Evolutionary conservation across 2,113 vertebrate species (phyloP).

Genomic region (Phylloscopus trochiloides): DNA sequence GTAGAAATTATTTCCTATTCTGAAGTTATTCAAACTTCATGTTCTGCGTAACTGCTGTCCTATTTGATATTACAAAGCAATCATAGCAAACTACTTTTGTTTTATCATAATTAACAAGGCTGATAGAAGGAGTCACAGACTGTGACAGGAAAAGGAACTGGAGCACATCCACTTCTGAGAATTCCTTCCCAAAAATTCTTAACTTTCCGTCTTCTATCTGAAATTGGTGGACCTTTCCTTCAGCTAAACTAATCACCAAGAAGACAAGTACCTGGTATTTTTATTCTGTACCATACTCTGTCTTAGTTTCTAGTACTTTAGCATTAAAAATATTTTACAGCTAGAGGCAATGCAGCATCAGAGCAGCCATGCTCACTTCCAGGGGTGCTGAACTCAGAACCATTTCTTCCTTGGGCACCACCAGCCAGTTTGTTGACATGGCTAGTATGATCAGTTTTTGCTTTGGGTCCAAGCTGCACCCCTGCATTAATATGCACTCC

Average conservation of each 20-base stretch:
- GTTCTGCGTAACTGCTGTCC: not conserved
- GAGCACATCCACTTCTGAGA: not conserved
- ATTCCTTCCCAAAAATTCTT: not conserved
- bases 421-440: conserved; percentile 73
- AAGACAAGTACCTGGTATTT: not conserved
- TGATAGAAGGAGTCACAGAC: not conserved
- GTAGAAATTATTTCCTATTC: not conserved
- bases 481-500: conserved; percentile 79
- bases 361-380: not conserved
- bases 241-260: not conserved
- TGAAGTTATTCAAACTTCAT: not conserved
- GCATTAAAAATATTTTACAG: not conserved
- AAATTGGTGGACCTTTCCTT: not conserved
- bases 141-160: not conserved
- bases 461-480: conserved; percentile 80
- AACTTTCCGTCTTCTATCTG: not conserved
- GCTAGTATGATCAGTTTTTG: conserved; percentile 75
- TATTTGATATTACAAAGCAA: not conserved
- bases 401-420: conserved; percentile 79
- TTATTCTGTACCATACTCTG: not conserved
- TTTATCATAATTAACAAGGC: not conserved
- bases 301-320: not conserved
- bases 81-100: not conserved
- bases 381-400: conserved; percentile 78
- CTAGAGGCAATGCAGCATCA: not conserved